phyloP scores from a whole-genome alignment of 92 coral and sea anemone genomes.

The Porites cylindrica region DNA sequence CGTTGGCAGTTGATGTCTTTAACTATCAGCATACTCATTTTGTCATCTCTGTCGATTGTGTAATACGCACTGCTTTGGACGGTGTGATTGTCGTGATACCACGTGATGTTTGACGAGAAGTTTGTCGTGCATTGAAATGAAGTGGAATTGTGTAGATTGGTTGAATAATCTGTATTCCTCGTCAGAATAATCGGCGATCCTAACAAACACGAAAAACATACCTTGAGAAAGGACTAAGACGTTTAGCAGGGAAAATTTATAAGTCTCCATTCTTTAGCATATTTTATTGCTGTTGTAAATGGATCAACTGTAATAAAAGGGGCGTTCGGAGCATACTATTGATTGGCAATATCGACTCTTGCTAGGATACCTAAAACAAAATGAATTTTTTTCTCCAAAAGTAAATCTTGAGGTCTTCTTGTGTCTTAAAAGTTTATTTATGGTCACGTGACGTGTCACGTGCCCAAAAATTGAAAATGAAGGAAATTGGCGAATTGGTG shows the following conservation, averaged over 20 bases:
- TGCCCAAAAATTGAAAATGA: too few relatives aligned
- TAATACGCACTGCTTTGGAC: neutral
- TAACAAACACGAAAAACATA: neutral
- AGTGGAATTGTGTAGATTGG: neutral
- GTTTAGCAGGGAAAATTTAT: neutral
- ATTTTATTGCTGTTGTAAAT: too few relatives aligned
- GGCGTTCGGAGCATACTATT: too few relatives aligned
- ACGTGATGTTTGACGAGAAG: conserved; percentile 6
- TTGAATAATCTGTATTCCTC: neutral
- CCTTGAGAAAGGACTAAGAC: neutral
- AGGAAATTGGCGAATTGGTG: too few relatives aligned
- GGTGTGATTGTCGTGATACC: conserved; percentile 3
- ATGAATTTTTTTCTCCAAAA: too few relatives aligned
- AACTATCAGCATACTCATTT: neutral
- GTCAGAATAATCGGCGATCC: neutral
- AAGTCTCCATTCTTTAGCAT: neutral
- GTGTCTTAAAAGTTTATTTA: too few relatives aligned
- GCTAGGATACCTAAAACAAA: too few relatives aligned
- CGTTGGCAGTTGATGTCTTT: neutral
- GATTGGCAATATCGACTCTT: too few relatives aligned
- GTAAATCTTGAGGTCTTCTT: too few relatives aligned
- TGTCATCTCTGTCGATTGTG: neutral
- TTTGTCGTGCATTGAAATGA: neutral
- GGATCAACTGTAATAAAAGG: too few relatives aligned
- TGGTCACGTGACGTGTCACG: too few relatives aligned